phyloP scores from a whole-genome alignment of 92 coral and sea anemone species.

The Umimayanthus chanpuru region DNA sequence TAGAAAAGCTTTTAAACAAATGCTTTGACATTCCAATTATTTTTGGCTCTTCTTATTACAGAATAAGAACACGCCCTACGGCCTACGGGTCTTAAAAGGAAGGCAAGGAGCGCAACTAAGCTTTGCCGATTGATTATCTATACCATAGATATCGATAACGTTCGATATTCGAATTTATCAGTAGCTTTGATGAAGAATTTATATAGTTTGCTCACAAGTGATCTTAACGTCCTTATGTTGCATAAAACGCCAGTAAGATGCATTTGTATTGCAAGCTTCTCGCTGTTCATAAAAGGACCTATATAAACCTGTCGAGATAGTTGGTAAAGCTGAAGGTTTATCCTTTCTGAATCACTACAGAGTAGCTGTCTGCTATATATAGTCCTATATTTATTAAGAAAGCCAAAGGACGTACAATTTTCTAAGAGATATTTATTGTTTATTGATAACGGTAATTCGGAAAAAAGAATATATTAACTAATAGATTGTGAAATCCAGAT shows the following conservation, averaged over 20 bases:
- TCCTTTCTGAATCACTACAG: neutral
- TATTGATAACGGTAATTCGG: neutral
- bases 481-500: neutral
- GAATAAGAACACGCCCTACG: neutral
- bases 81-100: neutral
- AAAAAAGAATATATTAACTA: neutral
- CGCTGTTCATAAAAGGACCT: neutral
- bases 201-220: neutral
- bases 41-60: no score
- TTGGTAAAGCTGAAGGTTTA: neutral
- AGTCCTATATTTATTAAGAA: neutral
- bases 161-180: constrained; percentile 10
- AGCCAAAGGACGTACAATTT: neutral
- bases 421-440: neutral
- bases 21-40: no score
- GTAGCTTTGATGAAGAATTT: constrained; percentile 18
- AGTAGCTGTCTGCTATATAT: neutral
- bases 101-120: neutral
- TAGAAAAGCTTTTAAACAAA: no score
- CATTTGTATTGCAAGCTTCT: neutral
- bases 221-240: no score
- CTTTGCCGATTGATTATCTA: neutral
- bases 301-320: neutral
- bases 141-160: neutral
- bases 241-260: neutral